Evolutionary conservation across 2,113 vertebrate species (phyloP).

Genomic region (Aramus guarauna): DNA sequence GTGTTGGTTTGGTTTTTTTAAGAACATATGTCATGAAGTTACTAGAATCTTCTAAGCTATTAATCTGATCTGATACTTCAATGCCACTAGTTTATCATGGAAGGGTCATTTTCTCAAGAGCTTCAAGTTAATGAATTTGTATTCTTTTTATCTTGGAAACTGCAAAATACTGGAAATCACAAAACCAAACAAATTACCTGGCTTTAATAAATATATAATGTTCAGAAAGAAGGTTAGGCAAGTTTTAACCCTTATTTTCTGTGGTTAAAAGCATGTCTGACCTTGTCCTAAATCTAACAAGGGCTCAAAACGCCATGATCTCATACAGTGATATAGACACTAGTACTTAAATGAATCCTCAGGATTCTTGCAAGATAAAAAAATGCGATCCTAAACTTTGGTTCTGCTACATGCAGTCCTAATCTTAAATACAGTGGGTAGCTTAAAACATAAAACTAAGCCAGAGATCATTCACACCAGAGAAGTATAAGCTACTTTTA

Average conservation of each 20-base stretch:
- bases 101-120: background rate
- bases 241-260: background rate
- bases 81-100: background rate
- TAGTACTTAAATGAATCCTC: background rate
- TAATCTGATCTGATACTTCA: background rate
- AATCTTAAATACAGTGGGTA: background rate
- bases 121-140: background rate
- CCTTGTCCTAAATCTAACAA: background rate
- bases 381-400: background rate
- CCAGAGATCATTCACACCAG: background rate
- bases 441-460: background rate
- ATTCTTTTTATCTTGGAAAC: background rate
- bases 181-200: background rate
- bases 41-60: background rate
- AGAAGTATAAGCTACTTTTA: background rate
- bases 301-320: background rate
- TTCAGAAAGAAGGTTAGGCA: background rate
- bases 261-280: background rate
- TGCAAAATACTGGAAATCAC: background rate
- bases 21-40: background rate
- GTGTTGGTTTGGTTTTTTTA: background rate
- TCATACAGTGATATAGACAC: background rate
- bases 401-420: background rate
- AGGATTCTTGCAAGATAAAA: background rate
- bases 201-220: background rate